Base-by-base conservation (phyloP, 2,888 invertebrate species). In the Protodeltote pygarga region DNA sequence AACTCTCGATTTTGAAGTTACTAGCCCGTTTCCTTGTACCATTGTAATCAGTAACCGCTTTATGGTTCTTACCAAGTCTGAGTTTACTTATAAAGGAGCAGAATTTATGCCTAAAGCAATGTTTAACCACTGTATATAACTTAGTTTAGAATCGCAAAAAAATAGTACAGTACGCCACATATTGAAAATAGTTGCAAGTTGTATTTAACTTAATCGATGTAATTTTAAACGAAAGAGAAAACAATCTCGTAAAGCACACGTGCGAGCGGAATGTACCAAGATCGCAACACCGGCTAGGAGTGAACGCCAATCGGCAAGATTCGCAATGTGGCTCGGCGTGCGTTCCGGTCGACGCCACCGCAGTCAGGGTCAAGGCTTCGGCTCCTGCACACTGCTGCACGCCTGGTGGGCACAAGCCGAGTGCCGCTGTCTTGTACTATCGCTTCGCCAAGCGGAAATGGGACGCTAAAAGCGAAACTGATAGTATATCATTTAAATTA, bases 281-380 rank as follows among this genome's bases (percentile, higher is more conserved):
- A 85, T 75, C 79, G 78, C 85, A 88, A 80, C 78, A 81, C 65
- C 65, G 80, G 73, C 81, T 80, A 81, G 80, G 82, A 71, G 71
- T 78, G 77, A 77, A 78, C 76, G 81, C 81, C 84, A 84, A 85
- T 85, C 83, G 81, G 77, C 83, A 79, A 86, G 84, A 87, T 85
- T 87, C 81, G 85, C 87, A 81, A 79, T 83, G 85, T 81, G 75
- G 81, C 82, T 81, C 83, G 82, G 84, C 82, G 86, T 82, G 84
- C 91, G 90, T 90, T 89, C 88, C 90, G 92, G 92, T 92, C 92
- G 92, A 83, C 92, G 92, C 90, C 91, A 89, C 88, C 89, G 84
- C 83, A 81, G 78, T 88, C 90, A 91, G 91, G 92, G 90, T 92
- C 92, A 92, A 92, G 92, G 92, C 86, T 89, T 89, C 78, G 76